phyloP scores from a whole-genome alignment of 2,888 invertebrate species.

The Augiades crinisus region DNA sequence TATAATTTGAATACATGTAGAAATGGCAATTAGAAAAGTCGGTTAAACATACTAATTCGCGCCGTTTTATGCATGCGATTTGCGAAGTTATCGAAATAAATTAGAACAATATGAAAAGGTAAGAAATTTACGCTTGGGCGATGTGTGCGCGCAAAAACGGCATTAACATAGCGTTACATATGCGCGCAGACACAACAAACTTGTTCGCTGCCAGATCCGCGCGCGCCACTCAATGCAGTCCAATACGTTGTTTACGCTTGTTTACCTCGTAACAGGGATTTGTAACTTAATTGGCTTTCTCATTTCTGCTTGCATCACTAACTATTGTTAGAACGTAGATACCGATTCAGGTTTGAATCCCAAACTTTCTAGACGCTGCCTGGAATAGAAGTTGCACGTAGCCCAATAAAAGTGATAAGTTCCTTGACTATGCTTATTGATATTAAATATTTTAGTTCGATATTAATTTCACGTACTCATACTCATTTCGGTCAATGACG shows the following conservation, averaged over 20 bases:
- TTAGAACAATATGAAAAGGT: slow-evolving; percentile 52
- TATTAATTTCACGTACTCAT: too few relatives aligned
- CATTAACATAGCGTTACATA: slow-evolving; percentile 29
- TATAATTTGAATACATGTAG: slow-evolving; percentile 25
- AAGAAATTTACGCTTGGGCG: slow-evolving; percentile 40
- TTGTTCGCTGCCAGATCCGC: not conserved
- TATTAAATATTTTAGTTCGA: too few relatives aligned
- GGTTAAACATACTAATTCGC: slow-evolving; percentile 29
- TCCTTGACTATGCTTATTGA: too few relatives aligned
- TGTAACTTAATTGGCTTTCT: not conserved
- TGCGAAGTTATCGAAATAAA: slow-evolving; percentile 38
- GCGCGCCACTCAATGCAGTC: not conserved
- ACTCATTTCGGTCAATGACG: too few relatives aligned
- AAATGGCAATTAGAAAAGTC: slow-evolving; percentile 29
- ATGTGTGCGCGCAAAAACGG: slow-evolving; percentile 26
- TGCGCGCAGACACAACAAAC: not conserved
- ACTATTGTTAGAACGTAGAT: too few relatives aligned
- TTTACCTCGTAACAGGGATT: not conserved
- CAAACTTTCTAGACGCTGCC: too few relatives aligned
- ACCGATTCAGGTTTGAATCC: not conserved
- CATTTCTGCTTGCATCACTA: not conserved
- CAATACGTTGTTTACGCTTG: not conserved
- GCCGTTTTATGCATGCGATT: slow-evolving; percentile 33
- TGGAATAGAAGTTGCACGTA: too few relatives aligned
- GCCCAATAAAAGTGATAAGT: too few relatives aligned